Evolutionary conservation across 2,113 vertebrate species (phyloP).

Genomic region (Todiramphus saurophagus): DNA sequence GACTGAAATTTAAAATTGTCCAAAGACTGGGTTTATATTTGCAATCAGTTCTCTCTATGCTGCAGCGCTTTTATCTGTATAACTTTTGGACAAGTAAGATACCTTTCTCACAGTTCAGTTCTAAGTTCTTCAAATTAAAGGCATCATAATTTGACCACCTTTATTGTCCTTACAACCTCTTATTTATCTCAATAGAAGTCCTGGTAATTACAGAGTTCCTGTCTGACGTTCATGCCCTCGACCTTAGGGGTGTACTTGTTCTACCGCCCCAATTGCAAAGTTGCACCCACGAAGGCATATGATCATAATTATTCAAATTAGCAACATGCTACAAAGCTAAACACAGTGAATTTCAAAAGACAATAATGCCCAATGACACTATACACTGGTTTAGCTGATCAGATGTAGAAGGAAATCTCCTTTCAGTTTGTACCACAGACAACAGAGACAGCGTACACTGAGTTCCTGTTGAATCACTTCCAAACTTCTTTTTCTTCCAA

Average conservation of each 20-base stretch:
- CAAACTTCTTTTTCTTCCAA: background rate
- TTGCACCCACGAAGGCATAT: background rate
- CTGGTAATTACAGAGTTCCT: background rate
- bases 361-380: background rate
- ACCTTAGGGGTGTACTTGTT: background rate
- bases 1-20: background rate
- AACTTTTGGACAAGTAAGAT: background rate
- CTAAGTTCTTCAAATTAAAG: background rate
- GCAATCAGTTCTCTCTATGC: background rate
- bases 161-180: background rate
- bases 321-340: background rate
- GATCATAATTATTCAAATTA: background rate
- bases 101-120: background rate
- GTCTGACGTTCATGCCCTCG: background rate
- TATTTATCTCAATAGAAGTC: background rate
- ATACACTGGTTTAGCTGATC: background rate
- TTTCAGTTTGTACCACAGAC: background rate
- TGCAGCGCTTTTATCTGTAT: background rate
- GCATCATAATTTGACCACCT: background rate
- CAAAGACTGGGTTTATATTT: background rate
- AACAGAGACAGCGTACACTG: background rate
- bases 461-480: background rate
- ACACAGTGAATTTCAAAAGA: background rate
- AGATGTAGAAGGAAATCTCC: background rate
- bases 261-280: background rate